Evolutionary conservation across 2,888 invertebrate species (phyloP).

Genomic region (Dryobota labecula): DNA sequence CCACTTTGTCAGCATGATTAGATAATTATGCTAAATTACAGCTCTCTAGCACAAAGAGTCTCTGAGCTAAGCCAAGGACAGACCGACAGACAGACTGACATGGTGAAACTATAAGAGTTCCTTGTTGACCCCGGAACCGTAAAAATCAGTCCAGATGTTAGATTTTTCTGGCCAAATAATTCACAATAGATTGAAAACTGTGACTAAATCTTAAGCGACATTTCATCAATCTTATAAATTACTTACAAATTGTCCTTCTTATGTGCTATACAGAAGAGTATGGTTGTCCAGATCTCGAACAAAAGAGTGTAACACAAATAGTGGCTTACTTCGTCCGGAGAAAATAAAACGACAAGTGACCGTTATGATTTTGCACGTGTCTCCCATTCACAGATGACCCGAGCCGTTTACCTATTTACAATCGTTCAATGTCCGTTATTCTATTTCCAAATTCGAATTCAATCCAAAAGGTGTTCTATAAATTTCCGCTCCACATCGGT

Average conservation of each 20-base stretch:
- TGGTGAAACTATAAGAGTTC: too few species aligned
- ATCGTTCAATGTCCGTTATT: conserved; percentile 72
- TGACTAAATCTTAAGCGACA: conserved; percentile 31
- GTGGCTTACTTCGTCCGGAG: conserved; percentile 47
- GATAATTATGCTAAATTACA: too few species aligned
- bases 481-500: conserved; percentile 77
- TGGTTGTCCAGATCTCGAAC: conserved; percentile 29
- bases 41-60: too few species aligned
- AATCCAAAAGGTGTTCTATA: conserved; percentile 76
- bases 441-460: conserved; percentile 75
- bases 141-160: conserved; percentile 16
- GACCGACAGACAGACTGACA: too few species aligned
- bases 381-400: conserved; percentile 73
- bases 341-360: conserved; percentile 66
- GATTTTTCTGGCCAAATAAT: conserved; percentile 27
- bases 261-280: conserved; percentile 10
- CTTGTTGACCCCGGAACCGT: too few species aligned
- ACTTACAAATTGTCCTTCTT: conserved; percentile 26
- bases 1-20: too few species aligned
- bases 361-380: conserved; percentile 78
- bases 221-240: conserved; percentile 42
- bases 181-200: conserved; percentile 27
- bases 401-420: conserved; percentile 74
- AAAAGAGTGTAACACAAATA: conserved; percentile 47
- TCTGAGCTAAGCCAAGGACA: too few species aligned